A percentile compares a stretch with the other conserved stretches of the same genome.
Evolutionary conservation across 2,113 vertebrate species (phyloP).

Genomic region (Anoura caudifer): DNA sequence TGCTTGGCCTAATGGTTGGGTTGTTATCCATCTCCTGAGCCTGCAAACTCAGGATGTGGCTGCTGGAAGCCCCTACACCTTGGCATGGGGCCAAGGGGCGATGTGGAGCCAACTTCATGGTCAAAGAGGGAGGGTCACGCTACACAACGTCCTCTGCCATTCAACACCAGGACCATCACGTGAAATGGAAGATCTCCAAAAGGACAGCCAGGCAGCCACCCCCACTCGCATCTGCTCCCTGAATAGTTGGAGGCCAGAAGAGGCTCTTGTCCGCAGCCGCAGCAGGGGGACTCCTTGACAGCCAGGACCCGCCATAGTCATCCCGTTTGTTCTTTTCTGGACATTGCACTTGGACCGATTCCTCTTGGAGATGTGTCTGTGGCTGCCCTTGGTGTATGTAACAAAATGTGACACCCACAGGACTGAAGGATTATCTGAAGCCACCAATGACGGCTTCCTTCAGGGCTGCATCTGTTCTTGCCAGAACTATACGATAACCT

Average conservation of each 20-base stretch:
- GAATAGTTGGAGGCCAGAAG: not conserved
- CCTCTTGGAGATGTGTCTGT: not conserved
- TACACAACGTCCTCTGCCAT: not conserved
- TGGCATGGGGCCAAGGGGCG: not conserved
- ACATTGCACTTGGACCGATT: rapidly evolving
- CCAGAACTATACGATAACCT: not conserved
- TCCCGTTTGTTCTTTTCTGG: not conserved
- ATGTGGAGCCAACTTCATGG: not conserved
- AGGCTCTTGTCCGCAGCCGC: not conserved
- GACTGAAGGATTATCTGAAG: not conserved
- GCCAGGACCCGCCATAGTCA: not conserved
- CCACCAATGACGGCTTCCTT: not conserved
- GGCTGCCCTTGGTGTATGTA: no score
- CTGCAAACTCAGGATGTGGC: not conserved
- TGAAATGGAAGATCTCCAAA: not conserved
- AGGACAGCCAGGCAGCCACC: not conserved
- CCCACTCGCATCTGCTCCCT: not conserved
- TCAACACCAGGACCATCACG: not conserved
- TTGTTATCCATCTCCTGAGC: not conserved
- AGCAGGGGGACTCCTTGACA: not conserved
- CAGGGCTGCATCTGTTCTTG: not conserved
- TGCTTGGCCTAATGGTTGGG: not conserved
- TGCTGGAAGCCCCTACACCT: not conserved
- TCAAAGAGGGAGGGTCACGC: not conserved
- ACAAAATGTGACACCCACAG: rapidly evolving